Evolutionary conservation across 92 coral and sea anemone genomes (phyloP), one percentile per base, ranked within the genome.

Genomic region (Phenganax subtilis): DNA sequence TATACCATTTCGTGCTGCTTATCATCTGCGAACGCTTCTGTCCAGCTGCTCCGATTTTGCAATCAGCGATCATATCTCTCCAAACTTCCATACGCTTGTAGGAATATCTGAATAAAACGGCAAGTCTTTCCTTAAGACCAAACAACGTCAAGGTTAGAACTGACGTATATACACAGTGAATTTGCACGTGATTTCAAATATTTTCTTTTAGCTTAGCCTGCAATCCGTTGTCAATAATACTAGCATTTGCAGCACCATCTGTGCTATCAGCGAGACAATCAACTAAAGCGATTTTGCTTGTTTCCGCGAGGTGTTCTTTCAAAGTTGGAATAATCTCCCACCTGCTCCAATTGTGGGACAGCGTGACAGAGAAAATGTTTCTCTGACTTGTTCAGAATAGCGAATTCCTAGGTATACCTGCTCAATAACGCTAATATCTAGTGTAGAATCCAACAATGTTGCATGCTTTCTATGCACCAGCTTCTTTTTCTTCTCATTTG

Each of bases 401-500:
- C 65, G 65, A 25, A 59, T 62, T 15, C 68, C 68, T 62, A 62
- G 8, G 17, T 20, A 59, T 59, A 59, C 65, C 65, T 59, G 65
- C 37, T 64, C 70, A 64, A 64, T 64, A 37, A 37, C 47, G 47
- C 47, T 37, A 37, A 37, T 37, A 37, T 64, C 70, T 64, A 17
- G 70, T 17, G 75, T 71, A 31, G 75, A 47, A 31, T 71, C 75
- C 28, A 71, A 71, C 56, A 71, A 44, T 71, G 31, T 29, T 71
- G 75, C 75, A 44, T 71, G 31, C 31, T 53, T 71, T 1, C 65
- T 20, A 20, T 20, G 25, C 65, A 59, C 65, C 65, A 7, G 65
- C 65, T 12, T 1, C 75, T 71, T 71, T 71, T 1, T 31, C 75
- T 31, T 71, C 75, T 71, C 75, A 70, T 71, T 71, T 71, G 31